Evolutionary conservation across 2,113 vertebrate genomes (phyloP).

Genomic region (Chloroceryle aenea): DNA sequence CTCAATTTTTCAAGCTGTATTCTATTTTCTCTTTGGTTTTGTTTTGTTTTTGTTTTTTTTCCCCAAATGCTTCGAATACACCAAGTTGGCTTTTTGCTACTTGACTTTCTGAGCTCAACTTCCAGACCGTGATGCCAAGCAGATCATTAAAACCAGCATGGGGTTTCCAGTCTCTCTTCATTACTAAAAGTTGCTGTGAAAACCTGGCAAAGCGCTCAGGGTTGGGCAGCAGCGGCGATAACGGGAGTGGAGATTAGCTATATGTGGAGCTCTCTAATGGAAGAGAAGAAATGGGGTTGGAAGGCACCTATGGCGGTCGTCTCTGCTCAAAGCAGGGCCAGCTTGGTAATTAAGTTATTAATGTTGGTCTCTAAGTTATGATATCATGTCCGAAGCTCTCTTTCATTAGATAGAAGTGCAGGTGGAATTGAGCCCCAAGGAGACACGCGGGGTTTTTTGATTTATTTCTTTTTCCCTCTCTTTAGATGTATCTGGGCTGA

Average conservation of each 20-base stretch:
- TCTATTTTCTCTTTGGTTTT: background rate
- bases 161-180: background rate
- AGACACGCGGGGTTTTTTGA: background rate
- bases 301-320: background rate
- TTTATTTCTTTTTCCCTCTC: background rate
- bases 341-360: background rate
- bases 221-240: background rate
- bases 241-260: background rate
- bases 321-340: background rate
- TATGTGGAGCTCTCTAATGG: background rate
- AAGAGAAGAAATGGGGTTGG: background rate
- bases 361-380: background rate
- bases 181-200: background rate
- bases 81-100: background rate
- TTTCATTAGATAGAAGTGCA: background rate
- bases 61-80: background rate
- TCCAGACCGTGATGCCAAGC: background rate
- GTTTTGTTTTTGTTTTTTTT: no score
- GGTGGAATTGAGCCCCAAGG: background rate
- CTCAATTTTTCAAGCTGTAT: background rate
- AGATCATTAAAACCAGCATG: background rate
- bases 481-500: background rate
- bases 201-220: fast-evolving
- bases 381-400: fast-evolving
- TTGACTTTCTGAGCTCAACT: background rate